Conservation (phyloP, 2,113 vertebrate species). For the Brevimyrus niger region DNA sequence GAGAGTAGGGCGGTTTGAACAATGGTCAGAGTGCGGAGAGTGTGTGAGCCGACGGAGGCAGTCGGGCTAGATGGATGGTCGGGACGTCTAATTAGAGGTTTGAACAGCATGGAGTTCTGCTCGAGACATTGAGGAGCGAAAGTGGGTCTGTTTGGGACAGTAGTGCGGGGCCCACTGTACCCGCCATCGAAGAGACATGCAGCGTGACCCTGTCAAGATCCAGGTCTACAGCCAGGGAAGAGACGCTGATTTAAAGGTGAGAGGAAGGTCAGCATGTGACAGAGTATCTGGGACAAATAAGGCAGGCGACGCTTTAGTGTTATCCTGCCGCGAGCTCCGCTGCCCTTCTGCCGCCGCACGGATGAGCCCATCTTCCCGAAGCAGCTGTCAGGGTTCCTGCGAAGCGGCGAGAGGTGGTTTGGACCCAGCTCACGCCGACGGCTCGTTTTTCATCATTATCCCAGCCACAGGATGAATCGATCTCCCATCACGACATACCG, state of each 20-base stretch:
- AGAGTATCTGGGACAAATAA: not conserved
- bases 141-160: not conserved
- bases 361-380: not conserved
- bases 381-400: not conserved
- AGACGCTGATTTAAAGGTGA: not conserved
- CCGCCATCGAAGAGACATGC: not conserved
- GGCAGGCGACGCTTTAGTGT: not conserved
- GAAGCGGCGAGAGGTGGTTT: not conserved
- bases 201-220: not conserved
- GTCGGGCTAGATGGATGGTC: not conserved
- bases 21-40: not conserved
- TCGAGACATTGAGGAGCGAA: not conserved
- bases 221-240: not conserved
- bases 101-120: not conserved
- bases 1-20: not conserved
- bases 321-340: not conserved
- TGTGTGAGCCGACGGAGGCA: not conserved
- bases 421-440: not conserved
- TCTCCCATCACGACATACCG: conserved; percentile 19
- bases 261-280: not conserved
- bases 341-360: too few relatives aligned
- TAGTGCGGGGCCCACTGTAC: not conserved
- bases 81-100: not conserved
- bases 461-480: conserved; percentile 20
- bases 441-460: conserved; percentile 16